Conservation (phyloP, 2,888 invertebrate species). For the Rotaria magnacalcarata region DNA sequence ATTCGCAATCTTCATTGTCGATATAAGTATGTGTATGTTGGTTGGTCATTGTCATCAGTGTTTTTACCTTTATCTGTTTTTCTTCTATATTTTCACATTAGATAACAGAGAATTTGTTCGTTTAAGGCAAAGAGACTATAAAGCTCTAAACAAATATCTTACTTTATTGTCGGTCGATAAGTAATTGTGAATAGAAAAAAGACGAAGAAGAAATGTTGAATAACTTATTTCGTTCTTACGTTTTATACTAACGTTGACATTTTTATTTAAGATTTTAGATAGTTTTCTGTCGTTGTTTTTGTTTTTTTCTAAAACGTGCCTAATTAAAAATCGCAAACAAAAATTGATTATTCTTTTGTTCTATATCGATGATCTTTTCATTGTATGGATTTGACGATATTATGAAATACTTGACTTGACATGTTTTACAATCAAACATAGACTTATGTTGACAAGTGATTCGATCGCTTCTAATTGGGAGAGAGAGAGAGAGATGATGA, state of each 20-base stretch:
- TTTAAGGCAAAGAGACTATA: neutral
- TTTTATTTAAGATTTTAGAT: no score
- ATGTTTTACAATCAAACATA: slow-evolving; percentile 17
- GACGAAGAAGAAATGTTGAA: neutral
- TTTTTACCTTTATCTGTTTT: neutral
- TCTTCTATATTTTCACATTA: neutral
- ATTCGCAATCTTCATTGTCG: neutral
- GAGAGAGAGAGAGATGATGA: neutral
- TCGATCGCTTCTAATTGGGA: slow-evolving; percentile 10
- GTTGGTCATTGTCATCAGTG: neutral
- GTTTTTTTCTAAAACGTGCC: no score
- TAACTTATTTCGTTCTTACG: no score
- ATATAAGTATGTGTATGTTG: neutral
- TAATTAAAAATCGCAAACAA: no score
- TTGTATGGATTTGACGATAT: neutral
- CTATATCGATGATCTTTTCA: no score
- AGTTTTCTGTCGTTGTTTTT: no score
- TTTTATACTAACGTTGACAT: no score
- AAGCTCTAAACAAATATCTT: slow-evolving; percentile 19
- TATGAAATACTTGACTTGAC: neutral
- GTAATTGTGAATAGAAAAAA: neutral
- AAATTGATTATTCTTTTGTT: no score
- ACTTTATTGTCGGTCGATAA: neutral
- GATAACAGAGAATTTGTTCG: neutral
- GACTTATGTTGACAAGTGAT: slow-evolving; percentile 25